These are phyloP conservation scores for Tribolium freemani DNA, from an alignment of 2,888 invertebrate species.

Conservation along the genomic window DNA sequence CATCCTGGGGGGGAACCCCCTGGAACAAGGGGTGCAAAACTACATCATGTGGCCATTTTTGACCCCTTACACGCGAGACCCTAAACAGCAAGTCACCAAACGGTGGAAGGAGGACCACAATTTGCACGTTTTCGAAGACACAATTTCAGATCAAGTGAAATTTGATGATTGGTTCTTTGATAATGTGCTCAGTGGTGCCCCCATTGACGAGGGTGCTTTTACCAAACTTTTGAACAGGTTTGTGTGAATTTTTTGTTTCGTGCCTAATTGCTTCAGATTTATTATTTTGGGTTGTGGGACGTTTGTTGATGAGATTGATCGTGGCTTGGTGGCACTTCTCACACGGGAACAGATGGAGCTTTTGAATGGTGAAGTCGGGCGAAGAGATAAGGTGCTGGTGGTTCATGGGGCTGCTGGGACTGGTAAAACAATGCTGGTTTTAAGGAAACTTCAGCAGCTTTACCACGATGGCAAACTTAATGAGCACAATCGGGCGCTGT, in stretches of 20 bases:
- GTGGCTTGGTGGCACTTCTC: conserved; percentile 61
- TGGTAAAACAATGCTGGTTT: conserved; percentile 64
- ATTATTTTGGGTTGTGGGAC: conserved; percentile 64
- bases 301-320: conserved; percentile 63
- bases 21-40: conserved; percentile 53
- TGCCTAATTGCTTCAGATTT: conserved; percentile 54
- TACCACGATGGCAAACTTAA: conserved; percentile 58
- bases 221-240: conserved; percentile 59
- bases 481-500: conserved; percentile 61
- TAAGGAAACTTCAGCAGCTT: conserved; percentile 62
- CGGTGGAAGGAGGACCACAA: conserved; percentile 63
- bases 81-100: conserved; percentile 57
- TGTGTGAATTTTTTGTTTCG: not conserved
- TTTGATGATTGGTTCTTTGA: conserved; percentile 61
- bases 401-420: conserved; percentile 66
- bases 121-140: conserved; percentile 62
- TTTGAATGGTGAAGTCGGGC: conserved; percentile 54
- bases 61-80: conserved; percentile 58
- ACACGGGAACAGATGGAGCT: conserved; percentile 62
- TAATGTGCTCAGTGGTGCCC: conserved; percentile 48
- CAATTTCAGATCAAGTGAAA: conserved; percentile 51
- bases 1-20: conserved; percentile 45
- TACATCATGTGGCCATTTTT: conserved; percentile 66
- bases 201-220: conserved; percentile 52
- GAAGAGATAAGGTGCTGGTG: conserved; percentile 56